Evolutionary conservation across 2,888 invertebrate genomes (phyloP).

Genomic region (Perizoma affinitatum): DNA sequence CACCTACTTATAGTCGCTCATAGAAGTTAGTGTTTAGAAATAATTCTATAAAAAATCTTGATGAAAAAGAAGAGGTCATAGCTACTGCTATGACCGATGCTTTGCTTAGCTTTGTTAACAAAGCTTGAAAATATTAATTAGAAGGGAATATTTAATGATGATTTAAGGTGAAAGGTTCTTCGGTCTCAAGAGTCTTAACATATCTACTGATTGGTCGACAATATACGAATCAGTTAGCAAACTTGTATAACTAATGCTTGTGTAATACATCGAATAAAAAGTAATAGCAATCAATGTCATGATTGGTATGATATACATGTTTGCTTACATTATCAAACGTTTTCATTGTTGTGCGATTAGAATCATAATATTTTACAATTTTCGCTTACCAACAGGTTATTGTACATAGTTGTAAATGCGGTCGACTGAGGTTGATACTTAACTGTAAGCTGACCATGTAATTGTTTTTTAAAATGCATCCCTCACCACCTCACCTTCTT

Average conservation of each 20-base stretch:
- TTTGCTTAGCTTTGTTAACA: too few relatives aligned
- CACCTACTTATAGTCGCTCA: too few relatives aligned
- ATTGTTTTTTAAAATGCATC: conserved; percentile 3
- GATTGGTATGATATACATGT: conserved; percentile 33
- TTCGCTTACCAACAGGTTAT: not conserved
- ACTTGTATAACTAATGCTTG: conserved; percentile 33
- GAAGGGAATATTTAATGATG: not conserved
- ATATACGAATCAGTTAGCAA: conserved; percentile 20
- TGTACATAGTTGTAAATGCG: too few relatives aligned
- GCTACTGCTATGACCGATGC: too few relatives aligned
- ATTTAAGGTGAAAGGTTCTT: conserved; percentile 9
- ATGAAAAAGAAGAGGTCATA: too few relatives aligned
- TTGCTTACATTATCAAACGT: conserved; percentile 29
- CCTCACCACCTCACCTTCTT: not conserved
- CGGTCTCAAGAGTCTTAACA: conserved; percentile 20
- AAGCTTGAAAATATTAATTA: not conserved
- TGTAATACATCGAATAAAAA: conserved; percentile 31
- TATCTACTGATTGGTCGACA: conserved; percentile 14
- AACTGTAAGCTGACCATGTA: conserved; percentile 7
- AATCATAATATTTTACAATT: conserved; percentile 4
- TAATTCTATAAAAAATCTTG: too few relatives aligned
- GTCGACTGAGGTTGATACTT: not conserved
- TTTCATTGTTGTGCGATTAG: conserved; percentile 30
- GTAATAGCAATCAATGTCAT: conserved; percentile 28
- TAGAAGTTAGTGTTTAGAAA: too few relatives aligned